Evolutionary conservation across 2,797 vertebrate species (phyloP).

Genomic region (Crenuchus spilurus): DNA sequence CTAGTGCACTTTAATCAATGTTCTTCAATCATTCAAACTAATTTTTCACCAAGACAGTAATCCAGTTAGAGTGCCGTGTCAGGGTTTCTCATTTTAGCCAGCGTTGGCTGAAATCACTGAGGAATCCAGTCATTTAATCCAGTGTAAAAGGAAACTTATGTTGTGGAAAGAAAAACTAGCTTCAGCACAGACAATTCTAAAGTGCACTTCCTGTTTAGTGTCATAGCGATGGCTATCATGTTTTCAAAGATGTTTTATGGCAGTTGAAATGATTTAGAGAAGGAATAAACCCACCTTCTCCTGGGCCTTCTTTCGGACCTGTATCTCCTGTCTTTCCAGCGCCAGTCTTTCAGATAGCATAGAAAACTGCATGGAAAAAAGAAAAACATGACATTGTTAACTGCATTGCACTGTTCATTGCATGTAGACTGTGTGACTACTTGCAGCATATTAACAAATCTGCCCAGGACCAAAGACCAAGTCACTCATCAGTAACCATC

Average conservation of each 20-base stretch:
- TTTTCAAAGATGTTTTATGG: background rate
- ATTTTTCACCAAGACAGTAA: background rate
- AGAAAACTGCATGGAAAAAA: constrained; percentile 81
- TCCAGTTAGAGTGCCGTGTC: background rate
- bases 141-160: background rate
- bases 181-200: background rate
- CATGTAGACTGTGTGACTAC: background rate
- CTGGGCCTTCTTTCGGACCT: constrained; percentile 86
- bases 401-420: background rate
- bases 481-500: background rate
- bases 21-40: background rate
- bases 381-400: background rate
- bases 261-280: background rate
- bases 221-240: background rate
- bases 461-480: background rate
- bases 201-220: background rate
- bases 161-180: background rate
- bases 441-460: background rate
- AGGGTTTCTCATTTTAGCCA: background rate
- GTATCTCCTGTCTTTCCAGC: constrained; percentile 86
- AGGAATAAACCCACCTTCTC: constrained; percentile 78
- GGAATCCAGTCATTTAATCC: background rate
- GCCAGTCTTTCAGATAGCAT: constrained; percentile 89
- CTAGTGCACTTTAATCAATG: no score
- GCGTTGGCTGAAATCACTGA: background rate